Evolutionary conservation across 2,888 invertebrate genomes (phyloP).

Genomic region (Iphiclides podalirius): DNA sequence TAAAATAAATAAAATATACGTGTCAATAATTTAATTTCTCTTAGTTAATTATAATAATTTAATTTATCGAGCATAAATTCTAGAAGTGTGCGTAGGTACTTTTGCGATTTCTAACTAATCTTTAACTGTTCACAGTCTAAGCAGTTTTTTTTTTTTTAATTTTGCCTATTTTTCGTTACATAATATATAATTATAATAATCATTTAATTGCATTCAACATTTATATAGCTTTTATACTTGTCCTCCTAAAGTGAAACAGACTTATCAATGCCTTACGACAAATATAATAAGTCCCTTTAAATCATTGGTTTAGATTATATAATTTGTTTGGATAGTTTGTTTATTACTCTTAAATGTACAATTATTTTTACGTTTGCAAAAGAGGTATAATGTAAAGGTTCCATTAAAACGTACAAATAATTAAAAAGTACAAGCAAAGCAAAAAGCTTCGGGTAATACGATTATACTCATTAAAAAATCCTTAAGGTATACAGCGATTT

Average conservation of each 20-base stretch:
- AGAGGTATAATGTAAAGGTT: slow-evolving; percentile 11
- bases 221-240: slow-evolving; percentile 23
- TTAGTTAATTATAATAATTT: slow-evolving; percentile 36
- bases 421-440: slow-evolving; percentile 32
- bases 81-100: slow-evolving; percentile 59
- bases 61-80: slow-evolving; percentile 36
- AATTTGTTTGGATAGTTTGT: slow-evolving; percentile 4
- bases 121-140: slow-evolving; percentile 50
- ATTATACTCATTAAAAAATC: slow-evolving; percentile 1
- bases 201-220: slow-evolving; percentile 25
- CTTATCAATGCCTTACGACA: slow-evolving; percentile 13
- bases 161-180: slow-evolving; percentile 30
- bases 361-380: slow-evolving; percentile 24
- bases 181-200: slow-evolving; percentile 28
- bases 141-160: slow-evolving; percentile 36
- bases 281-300: slow-evolving; percentile 18
- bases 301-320: slow-evolving; percentile 13
- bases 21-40: too few species aligned
- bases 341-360: slow-evolving; percentile 20
- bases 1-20: too few species aligned
- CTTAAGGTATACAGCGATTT: too few species aligned
- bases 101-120: slow-evolving; percentile 47
- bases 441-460: slow-evolving; percentile 15
- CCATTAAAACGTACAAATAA: slow-evolving; percentile 4
- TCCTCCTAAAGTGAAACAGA: slow-evolving; percentile 20